Evolutionary conservation across 2,113 vertebrate species (phyloP), one percentile per base, ranked within the genome.

Genomic region (Misgurnus anguillicaudatus): DNA sequence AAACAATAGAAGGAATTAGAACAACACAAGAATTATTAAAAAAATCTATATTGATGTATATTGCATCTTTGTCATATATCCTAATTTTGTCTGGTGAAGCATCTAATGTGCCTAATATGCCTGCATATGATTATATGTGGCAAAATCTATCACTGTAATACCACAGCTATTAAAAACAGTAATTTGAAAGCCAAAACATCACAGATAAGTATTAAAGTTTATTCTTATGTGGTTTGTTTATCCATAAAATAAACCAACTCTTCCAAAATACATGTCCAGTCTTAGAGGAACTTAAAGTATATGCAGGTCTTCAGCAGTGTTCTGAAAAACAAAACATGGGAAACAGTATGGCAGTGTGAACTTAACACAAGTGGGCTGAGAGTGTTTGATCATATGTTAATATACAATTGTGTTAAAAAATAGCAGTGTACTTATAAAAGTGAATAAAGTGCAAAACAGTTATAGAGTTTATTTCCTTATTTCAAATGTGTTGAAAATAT

Each of bases 231-330:
- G 81, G 85, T 85, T 88, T 87, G 87, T 90, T 90, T 85, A 88
- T 85, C 53, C 87, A 88, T 92, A 90, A 91, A 86, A 90, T 92
- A 91, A 89, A 90, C 83, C 86, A 78, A 89, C 89, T 90, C 11
- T 36, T 2, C 13, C 41, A 24, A 31, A 74, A 74, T 19, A 57
- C 24, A 31, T 72, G 36, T 72, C 53, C 55, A 41, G 70, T 72
- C 58, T 39, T 57, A 19, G 9, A 71, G 31, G 38, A 73, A 73
- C 70, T 55, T 73, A 19, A 73, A 73, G 19, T 58, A 45, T 42
- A 3, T 11, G 2, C 11, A 38, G 38, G 70, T 24, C 38, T 61
- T 47, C 55, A 61, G 57, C 41, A 74, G 14, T 31, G 41, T 62
- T 16, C 7, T 47, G 5, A 31, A 9, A 31, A 58, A 19, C 53